Conservation (phyloP, 2,113 vertebrate species). For the Speoplatyrhinus poulsoni region DNA sequence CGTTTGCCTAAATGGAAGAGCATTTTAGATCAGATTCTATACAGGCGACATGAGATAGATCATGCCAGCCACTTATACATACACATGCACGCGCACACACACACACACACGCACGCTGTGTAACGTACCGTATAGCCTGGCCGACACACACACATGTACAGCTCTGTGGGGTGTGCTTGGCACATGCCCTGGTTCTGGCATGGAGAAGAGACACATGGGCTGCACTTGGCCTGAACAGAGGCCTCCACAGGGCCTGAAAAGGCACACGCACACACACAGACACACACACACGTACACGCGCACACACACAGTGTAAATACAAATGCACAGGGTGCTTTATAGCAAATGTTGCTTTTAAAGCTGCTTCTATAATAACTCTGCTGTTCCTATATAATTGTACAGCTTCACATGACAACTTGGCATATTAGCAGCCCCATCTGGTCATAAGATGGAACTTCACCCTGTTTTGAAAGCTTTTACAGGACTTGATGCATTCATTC, state of each 20-base stretch:
- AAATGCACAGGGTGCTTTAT: too few species aligned
- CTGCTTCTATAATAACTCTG: too few species aligned
- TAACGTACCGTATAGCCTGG: conserved; percentile 82
- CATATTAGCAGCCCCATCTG: too few species aligned
- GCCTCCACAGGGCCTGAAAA: conserved; percentile 79
- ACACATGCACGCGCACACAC: conserved; percentile 13
- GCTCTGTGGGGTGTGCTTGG: conserved; percentile 71
- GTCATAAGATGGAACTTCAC: too few species aligned
- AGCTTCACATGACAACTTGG: too few species aligned
- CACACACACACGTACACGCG: neutral
- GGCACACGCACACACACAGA: neutral
- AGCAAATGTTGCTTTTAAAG: too few species aligned
- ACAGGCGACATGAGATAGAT: too few species aligned
- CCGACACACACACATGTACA: conserved; percentile 84
- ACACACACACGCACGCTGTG: neutral
- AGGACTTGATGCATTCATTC: neutral
- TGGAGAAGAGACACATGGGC: conserved; percentile 87
- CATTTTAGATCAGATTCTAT: too few species aligned
- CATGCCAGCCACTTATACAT: neutral
- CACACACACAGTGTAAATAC: neutral
- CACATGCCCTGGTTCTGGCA: conserved; percentile 89
- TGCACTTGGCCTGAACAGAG: conserved; percentile 87
- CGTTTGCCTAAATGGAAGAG: too few species aligned
- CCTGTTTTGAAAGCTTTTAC: too few species aligned
- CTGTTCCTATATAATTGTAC: too few species aligned